These are phyloP conservation scores for Tribolium castaneum DNA, from an alignment of 1,140 invertebrate species.

Conservation along the genomic window DNA sequence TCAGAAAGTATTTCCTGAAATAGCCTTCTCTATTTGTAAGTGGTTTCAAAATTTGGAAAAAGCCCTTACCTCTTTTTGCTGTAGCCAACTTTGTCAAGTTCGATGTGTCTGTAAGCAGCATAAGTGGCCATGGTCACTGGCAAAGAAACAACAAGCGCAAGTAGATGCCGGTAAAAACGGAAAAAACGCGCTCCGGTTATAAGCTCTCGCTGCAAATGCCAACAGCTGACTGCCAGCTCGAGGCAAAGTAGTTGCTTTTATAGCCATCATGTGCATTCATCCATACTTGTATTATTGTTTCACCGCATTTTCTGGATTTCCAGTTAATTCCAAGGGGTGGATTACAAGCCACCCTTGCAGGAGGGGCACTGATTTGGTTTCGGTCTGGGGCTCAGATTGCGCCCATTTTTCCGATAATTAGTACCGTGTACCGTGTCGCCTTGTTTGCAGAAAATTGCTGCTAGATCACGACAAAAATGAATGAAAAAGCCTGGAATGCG, in stretches of 20 bases:
- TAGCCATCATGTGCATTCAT: slow-evolving; percentile 40
- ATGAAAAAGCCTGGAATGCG: slow-evolving; percentile 8
- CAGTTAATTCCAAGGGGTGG: neutral
- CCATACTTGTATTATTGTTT: slow-evolving; percentile 29
- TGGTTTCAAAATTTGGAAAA: neutral
- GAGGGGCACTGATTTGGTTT: slow-evolving; percentile 9
- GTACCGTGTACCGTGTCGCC: neutral
- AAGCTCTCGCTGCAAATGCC: slow-evolving; percentile 34
- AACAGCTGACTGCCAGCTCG: slow-evolving; percentile 46
- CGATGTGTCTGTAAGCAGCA: slow-evolving; percentile 76
- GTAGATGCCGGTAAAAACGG: slow-evolving; percentile 10
- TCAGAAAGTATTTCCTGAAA: too few relatives aligned
- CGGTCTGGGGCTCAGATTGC: neutral
- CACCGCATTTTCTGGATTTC: neutral
- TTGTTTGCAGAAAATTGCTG: neutral
- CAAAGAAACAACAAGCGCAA: slow-evolving; percentile 26
- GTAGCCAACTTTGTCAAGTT: slow-evolving; percentile 77
- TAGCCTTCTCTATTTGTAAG: too few relatives aligned
- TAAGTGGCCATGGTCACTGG: slow-evolving; percentile 72
- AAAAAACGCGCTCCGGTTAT: neutral
- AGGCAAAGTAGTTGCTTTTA: slow-evolving; percentile 44
- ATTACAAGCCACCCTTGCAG: neutral
- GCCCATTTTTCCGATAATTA: neutral
- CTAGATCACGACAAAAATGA: neutral
- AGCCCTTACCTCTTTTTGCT: slow-evolving; percentile 74